A percentile compares a stretch with the other conserved stretches of the same genome.
phyloP scores from a whole-genome alignment of 2,113 vertebrate genomes.

The Empidonax traillii region DNA sequence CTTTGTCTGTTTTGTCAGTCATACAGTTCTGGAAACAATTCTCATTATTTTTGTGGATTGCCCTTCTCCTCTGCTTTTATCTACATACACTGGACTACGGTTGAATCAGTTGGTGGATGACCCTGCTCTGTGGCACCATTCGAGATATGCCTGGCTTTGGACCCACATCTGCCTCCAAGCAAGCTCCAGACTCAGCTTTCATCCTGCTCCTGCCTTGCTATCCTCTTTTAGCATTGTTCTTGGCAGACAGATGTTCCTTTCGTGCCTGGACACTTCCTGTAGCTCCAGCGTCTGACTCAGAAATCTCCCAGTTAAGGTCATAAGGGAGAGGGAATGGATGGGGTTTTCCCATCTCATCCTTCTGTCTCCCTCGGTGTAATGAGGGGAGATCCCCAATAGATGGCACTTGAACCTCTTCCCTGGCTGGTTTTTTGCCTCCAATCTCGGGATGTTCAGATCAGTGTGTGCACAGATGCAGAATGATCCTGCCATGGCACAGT shows the following conservation, averaged over 20 bases:
- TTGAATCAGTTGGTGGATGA: background rate
- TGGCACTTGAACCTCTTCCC: constrained; percentile 28
- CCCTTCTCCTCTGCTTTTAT: background rate
- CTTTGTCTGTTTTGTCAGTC: background rate
- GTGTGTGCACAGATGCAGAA: accelerated
- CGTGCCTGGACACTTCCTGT: background rate
- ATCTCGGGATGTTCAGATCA: accelerated
- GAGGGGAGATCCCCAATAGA: constrained; percentile 27
- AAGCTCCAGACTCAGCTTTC: background rate
- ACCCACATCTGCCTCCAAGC: background rate
- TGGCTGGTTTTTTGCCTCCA: background rate
- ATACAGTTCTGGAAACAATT: background rate
- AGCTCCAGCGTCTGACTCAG: background rate
- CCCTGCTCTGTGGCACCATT: background rate
- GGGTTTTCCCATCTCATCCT: background rate
- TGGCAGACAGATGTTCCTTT: background rate
- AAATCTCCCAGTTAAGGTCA: background rate
- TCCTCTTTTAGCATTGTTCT: background rate
- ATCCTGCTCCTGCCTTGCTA: background rate
- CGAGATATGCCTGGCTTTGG: background rate
- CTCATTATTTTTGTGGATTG: background rate
- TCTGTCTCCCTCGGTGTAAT: background rate
- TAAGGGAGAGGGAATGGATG: background rate
- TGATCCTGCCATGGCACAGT: accelerated
- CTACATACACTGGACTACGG: background rate